phyloP scores from a whole-genome alignment of 1,140 invertebrate genomes.

The Cotesia typhae region DNA sequence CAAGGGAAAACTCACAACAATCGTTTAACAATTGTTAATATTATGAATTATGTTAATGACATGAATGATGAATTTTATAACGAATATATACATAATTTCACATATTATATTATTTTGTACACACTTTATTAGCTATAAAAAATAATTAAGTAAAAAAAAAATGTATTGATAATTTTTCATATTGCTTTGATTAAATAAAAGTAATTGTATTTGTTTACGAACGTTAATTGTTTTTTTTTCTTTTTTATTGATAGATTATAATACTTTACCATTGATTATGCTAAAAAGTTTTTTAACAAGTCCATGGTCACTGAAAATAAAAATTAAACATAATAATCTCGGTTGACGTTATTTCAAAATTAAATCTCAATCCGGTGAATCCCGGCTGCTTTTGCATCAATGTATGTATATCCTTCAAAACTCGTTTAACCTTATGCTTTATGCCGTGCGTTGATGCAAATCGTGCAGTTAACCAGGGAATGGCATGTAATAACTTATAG shows the following conservation, averaged over 20 bases:
- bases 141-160: too few relatives aligned
- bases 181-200: too few relatives aligned
- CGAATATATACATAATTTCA: not conserved
- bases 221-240: too few relatives aligned
- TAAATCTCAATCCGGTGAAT: conserved; percentile 12
- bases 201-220: too few relatives aligned
- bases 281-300: too few relatives aligned
- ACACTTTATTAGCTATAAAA: too few relatives aligned
- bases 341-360: not conserved
- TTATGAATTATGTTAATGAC: conserved; percentile 5
- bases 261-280: too few relatives aligned
- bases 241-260: too few relatives aligned
- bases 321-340: conserved; percentile 7
- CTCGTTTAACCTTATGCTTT: conserved; percentile 9
- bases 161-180: too few relatives aligned
- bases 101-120: not conserved
- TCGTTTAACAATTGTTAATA: conserved; percentile 46
- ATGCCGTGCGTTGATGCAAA: conserved; percentile 5
- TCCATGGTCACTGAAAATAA: not conserved
- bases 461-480: not conserved
- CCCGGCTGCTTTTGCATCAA: not conserved
- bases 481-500: not conserved
- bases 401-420: conserved; percentile 3
- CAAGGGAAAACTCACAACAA: conserved; percentile 59
- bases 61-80: not conserved